Conservation (phyloP, 1,140 invertebrate species). For the Trialeurodes vaporariorum region DNA sequence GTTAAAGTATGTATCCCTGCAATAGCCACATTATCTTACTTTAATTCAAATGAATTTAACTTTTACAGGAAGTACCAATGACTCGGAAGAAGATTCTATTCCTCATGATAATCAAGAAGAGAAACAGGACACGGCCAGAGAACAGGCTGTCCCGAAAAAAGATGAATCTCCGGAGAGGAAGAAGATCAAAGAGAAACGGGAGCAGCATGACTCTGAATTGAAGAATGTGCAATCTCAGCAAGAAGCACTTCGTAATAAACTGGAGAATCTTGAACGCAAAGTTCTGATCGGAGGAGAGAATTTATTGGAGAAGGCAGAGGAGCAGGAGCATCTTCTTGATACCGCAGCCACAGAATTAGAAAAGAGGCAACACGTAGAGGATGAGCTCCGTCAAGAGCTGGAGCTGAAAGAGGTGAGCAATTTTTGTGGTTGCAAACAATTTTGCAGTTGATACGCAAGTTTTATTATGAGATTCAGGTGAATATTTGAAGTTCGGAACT, state of each 20-base stretch:
- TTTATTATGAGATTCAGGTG: no score
- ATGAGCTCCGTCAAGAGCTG: slow-evolving; percentile 64
- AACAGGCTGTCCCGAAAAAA: background rate
- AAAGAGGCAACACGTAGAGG: slow-evolving; percentile 65
- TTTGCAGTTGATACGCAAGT: no score
- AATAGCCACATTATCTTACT: no score
- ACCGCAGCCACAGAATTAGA: slow-evolving; percentile 85
- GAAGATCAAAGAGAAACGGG: slow-evolving; percentile 5
- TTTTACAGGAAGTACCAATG: background rate
- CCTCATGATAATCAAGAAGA: slow-evolving; percentile 9
- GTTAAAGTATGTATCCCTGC: no score
- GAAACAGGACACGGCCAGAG: background rate
- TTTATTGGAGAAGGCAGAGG: slow-evolving; percentile 91
- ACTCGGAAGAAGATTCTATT: slow-evolving; percentile 18
- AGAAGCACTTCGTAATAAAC: slow-evolving; percentile 60
- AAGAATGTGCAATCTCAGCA: slow-evolving; percentile 34
- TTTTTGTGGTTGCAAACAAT: no score
- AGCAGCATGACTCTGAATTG: slow-evolving; percentile 10
- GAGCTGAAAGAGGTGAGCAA: slow-evolving; percentile 72
- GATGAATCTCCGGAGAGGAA: slow-evolving; percentile 5
- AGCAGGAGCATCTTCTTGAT: slow-evolving; percentile 81
- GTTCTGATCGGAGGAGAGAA: slow-evolving; percentile 98
- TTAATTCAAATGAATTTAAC: no score
- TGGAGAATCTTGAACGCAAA: slow-evolving; percentile 84
- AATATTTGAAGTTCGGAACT: no score